phyloP scores from a whole-genome alignment of 2,888 invertebrate genomes.

The Tachina lurida region DNA sequence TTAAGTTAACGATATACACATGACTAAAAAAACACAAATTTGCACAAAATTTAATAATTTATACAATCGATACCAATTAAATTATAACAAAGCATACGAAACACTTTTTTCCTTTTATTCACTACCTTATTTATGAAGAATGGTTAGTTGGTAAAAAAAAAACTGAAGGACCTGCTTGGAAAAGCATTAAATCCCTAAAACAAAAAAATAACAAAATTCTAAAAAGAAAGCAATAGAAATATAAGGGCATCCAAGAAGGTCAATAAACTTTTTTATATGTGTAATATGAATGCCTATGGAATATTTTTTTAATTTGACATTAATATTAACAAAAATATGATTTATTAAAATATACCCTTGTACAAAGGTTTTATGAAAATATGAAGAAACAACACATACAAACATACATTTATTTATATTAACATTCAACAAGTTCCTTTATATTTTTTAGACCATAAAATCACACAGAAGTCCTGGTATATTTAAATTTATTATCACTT shows the following conservation, averaged over 20 bases:
- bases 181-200: slow-evolving; percentile 6
- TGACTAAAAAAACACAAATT: not conserved
- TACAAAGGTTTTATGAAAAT: too few species aligned
- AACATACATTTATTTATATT: not conserved
- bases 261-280: slow-evolving; percentile 27
- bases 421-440: slow-evolving; percentile 29
- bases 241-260: not conserved
- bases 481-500: not conserved
- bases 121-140: slow-evolving; percentile 24
- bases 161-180: not conserved
- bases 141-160: not conserved
- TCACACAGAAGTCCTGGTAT: not conserved
- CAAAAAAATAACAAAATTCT: not conserved
- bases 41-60: slow-evolving; percentile 26
- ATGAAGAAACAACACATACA: not conserved
- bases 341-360: too few species aligned
- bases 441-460: not conserved
- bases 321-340: too few species aligned
- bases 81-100: slow-evolving; percentile 7
- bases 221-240: not conserved
- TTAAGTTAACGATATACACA: too few species aligned
- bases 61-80: slow-evolving; percentile 12
- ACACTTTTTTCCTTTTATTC: not conserved
- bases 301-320: too few species aligned
- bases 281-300: too few species aligned